Evolutionary conservation across 2,113 vertebrate genomes (phyloP).

Genomic region (Hippocampus zosterae): DNA sequence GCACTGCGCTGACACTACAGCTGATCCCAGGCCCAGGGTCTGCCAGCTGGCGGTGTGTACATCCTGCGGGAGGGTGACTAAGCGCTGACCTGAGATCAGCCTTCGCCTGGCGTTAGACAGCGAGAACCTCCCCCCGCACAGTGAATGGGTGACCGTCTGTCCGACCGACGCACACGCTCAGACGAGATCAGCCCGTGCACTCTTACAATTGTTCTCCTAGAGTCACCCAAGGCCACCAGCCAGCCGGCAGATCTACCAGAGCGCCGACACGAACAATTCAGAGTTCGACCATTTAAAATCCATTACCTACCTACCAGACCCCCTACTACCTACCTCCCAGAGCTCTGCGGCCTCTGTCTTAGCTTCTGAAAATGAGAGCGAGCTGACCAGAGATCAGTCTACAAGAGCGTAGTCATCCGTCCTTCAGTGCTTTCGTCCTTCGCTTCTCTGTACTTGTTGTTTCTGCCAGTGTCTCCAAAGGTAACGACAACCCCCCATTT

Average conservation of each 20-base stretch:
- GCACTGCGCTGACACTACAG: conserved; percentile 68
- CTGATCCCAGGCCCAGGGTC: conserved; percentile 72
- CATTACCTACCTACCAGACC: conserved; percentile 66
- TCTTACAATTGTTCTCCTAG: conserved; percentile 71
- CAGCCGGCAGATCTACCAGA: conserved; percentile 69
- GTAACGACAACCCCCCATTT: conserved; percentile 68
- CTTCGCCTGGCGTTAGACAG: conserved; percentile 73
- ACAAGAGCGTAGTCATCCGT: conserved; percentile 79
- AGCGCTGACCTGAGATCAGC: conserved; percentile 77
- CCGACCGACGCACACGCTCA: conserved; percentile 72
- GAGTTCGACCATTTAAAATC: conserved; percentile 57
- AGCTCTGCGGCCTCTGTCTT: conserved; percentile 72
- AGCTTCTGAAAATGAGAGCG: conserved; percentile 75
- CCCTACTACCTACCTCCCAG: conserved; percentile 69
- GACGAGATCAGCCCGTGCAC: conserved; percentile 68
- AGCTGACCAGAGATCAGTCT: conserved; percentile 79
- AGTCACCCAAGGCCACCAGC: conserved; percentile 57
- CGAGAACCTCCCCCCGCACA: conserved; percentile 65
- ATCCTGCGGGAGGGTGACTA: conserved; percentile 72
- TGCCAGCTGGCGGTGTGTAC: conserved; percentile 70
- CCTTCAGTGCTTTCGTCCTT: conserved; percentile 71
- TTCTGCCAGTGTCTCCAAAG: conserved; percentile 78
- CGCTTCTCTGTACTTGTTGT: conserved; percentile 80
- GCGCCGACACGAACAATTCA: conserved; percentile 71
- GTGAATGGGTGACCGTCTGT: conserved; percentile 63